These are phyloP conservation scores for Poecile atricapillus DNA, from an alignment of 2,113 vertebrate species.

Conservation along the genomic window DNA sequence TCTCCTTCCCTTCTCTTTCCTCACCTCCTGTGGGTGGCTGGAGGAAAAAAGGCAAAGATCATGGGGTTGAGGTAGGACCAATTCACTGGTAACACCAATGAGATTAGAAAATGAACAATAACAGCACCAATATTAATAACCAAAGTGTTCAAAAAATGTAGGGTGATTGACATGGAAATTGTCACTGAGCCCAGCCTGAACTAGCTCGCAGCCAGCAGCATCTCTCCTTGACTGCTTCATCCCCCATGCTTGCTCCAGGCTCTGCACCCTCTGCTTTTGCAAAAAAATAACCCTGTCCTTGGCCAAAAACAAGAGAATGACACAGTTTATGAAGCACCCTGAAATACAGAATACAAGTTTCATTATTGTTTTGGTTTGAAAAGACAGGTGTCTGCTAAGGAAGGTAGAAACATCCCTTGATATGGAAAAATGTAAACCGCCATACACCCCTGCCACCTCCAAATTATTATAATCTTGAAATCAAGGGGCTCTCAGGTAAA, in stretches of 20 bases:
- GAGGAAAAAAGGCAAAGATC: neutral
- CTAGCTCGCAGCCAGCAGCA: too few relatives aligned
- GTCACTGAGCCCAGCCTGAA: neutral
- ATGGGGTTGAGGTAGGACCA: accelerated
- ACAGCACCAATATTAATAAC: neutral
- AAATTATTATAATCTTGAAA: too few relatives aligned
- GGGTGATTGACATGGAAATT: neutral
- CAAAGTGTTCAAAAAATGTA: neutral
- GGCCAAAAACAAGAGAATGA: neutral
- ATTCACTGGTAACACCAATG: neutral
- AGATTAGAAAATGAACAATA: neutral
- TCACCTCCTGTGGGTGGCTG: neutral
- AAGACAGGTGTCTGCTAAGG: too few relatives aligned
- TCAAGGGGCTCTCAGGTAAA: too few relatives aligned
- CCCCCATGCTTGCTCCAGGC: accelerated
- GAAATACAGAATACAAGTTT: neutral
- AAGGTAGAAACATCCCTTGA: too few relatives aligned
- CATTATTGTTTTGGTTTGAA: too few relatives aligned
- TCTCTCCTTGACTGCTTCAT: neutral
- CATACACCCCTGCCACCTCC: too few relatives aligned
- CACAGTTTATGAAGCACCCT: neutral
- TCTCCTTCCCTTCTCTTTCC: neutral
- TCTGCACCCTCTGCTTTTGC: neutral
- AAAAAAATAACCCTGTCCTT: neutral
- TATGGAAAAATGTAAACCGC: too few relatives aligned